Conservation (phyloP, 2,797 vertebrate genomes). For the Malurus splendens region DNA sequence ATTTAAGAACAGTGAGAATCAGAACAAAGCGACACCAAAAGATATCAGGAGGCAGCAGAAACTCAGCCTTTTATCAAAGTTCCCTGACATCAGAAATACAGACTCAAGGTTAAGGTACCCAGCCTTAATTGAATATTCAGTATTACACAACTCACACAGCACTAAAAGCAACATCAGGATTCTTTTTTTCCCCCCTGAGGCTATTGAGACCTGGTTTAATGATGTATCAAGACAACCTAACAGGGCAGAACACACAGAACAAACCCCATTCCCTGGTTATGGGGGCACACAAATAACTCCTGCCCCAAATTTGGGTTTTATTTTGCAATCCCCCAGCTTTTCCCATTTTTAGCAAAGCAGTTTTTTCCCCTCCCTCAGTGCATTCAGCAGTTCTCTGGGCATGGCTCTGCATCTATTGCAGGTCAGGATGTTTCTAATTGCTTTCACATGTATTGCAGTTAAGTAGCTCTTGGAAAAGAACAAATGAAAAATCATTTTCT, state of each 20-base stretch:
- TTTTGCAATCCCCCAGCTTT: neutral
- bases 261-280: neutral
- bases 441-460: neutral
- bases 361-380: neutral
- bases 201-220: neutral
- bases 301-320: neutral
- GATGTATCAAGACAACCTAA: neutral
- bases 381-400: neutral
- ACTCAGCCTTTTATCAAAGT: neutral
- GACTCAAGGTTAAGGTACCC: neutral
- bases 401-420: neutral
- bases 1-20: neutral
- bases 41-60: neutral
- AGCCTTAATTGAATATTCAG: neutral
- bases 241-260: neutral
- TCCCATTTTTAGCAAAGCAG: neutral
- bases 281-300: neutral
- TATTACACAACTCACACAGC: neutral
- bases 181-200: neutral
- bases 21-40: neutral
- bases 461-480: neutral
- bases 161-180: neutral
- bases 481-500: neutral
- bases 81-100: neutral
- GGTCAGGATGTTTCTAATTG: neutral